Evolutionary conservation across 1,140 invertebrate species (phyloP).

Genomic region (Drosophila parvula): DNA sequence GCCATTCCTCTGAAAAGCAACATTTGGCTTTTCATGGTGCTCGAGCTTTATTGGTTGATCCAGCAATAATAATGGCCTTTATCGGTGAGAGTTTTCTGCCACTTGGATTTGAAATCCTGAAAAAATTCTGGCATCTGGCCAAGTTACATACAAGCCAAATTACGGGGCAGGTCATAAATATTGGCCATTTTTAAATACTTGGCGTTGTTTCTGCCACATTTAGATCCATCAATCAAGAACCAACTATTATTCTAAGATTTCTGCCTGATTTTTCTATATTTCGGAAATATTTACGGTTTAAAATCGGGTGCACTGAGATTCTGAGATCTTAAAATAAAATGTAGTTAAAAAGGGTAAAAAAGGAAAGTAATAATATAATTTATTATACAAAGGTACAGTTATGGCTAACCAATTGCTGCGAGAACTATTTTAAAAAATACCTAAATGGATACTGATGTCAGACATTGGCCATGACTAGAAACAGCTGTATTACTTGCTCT

Average conservation of each 20-base stretch:
- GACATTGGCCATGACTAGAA: background rate
- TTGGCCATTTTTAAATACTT: constrained; percentile 27
- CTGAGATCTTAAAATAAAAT: background rate
- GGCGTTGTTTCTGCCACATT: constrained; percentile 8
- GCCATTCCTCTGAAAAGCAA: constrained; percentile 4
- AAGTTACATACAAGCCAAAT: constrained; percentile 16
- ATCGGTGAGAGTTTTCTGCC: constrained; percentile 30
- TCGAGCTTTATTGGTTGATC: constrained; percentile 24
- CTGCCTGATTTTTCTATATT: background rate
- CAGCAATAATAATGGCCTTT: constrained; percentile 12
- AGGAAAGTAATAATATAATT: background rate
- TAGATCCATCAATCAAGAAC: constrained; percentile 14
- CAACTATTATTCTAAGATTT: constrained; percentile 21
- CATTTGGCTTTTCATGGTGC: constrained; percentile 49
- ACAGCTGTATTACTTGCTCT: background rate
- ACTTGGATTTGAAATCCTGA: background rate
- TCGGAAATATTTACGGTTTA: constrained; percentile 13
- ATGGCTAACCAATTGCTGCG: background rate
- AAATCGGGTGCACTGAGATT: background rate
- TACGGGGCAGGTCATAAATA: background rate
- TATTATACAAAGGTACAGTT: background rate
- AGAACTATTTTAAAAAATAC: background rate
- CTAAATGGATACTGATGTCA: background rate
- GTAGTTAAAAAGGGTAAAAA: background rate
- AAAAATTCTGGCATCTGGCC: constrained; percentile 30